Conservation (phyloP, 2,888 invertebrate species). For the Priocnemis perturbator region DNA sequence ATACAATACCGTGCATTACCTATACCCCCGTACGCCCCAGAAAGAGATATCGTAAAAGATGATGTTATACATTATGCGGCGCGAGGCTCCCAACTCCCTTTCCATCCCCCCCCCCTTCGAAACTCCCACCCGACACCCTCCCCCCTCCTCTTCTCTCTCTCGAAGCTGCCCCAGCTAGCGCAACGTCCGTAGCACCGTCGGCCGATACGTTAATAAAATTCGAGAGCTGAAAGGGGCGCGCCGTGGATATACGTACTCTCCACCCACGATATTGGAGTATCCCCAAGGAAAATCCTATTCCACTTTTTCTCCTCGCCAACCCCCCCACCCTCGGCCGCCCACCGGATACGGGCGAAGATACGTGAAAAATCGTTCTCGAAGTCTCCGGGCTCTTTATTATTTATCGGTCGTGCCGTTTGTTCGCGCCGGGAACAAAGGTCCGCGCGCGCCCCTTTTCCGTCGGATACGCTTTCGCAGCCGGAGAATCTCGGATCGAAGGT, state of each 20-base stretch:
- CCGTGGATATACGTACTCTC: slow-evolving; percentile 60
- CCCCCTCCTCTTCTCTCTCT: slow-evolving; percentile 11
- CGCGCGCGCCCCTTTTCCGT: slow-evolving; percentile 38
- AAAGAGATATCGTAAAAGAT: slow-evolving; percentile 73
- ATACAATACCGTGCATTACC: slow-evolving; percentile 73
- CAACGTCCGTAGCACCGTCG: slow-evolving; percentile 53
- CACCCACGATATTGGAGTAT: slow-evolving; percentile 60
- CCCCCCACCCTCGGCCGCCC: slow-evolving; percentile 30
- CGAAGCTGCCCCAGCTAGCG: slow-evolving; percentile 25
- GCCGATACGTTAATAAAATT: slow-evolving; percentile 71
- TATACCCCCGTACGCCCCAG: slow-evolving; percentile 60
- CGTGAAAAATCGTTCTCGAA: slow-evolving; percentile 57
- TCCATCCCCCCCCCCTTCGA: slow-evolving; percentile 25
- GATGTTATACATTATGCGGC: slow-evolving; percentile 72
- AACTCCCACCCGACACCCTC: slow-evolving; percentile 14
- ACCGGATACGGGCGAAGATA: slow-evolving; percentile 56
- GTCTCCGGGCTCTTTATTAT: slow-evolving; percentile 59
- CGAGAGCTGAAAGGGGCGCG: slow-evolving; percentile 63
- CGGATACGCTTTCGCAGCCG: slow-evolving; percentile 26
- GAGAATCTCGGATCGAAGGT: slow-evolving; percentile 7
- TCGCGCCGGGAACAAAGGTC: slow-evolving; percentile 50
- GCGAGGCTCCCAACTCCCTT: slow-evolving; percentile 58
- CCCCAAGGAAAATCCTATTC: slow-evolving; percentile 61
- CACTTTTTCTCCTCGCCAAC: slow-evolving; percentile 47
- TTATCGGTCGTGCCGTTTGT: slow-evolving; percentile 56